These are phyloP conservation scores for Lagodon rhomboides DNA, from an alignment of 2,797 vertebrate genomes.

Conservation along the genomic window DNA sequence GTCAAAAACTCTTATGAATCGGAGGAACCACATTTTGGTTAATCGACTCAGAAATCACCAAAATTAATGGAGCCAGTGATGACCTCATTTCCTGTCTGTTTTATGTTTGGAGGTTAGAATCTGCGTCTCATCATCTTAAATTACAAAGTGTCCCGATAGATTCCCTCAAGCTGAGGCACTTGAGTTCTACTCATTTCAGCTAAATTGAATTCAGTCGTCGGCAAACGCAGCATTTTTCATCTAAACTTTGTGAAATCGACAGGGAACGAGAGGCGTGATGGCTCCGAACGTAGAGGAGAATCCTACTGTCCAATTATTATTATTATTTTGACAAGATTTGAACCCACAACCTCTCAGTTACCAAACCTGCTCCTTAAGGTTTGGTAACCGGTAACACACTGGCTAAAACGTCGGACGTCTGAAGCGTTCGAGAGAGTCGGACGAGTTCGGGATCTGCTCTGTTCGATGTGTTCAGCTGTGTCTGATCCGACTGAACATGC, in stretches of 20 bases:
- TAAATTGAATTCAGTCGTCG: neutral
- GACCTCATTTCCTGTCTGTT: neutral
- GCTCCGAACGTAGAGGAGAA: too few relatives aligned
- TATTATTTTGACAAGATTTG: neutral
- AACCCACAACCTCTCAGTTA: neutral
- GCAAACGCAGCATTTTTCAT: neutral
- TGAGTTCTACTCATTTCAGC: neutral
- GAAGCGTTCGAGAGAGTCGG: too few relatives aligned
- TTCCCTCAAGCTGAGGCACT: neutral
- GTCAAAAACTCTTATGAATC: neutral
- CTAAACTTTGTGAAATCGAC: neutral
- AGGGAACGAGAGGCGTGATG: neutral
- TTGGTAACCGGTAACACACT: too few relatives aligned
- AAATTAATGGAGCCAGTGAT: neutral
- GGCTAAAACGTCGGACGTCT: too few relatives aligned
- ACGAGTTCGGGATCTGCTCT: too few relatives aligned
- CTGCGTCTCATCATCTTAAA: slow-evolving; percentile 6
- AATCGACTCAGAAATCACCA: slow-evolving; percentile 27
- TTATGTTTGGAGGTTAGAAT: slow-evolving; percentile 2
- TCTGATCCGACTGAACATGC: too few relatives aligned
- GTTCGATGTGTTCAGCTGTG: too few relatives aligned
- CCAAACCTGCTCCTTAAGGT: neutral
- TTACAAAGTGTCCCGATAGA: neutral
- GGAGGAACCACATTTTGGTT: neutral
- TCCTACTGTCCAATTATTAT: too few relatives aligned